Conservation (phyloP, 2,113 vertebrate species). For the Rhegmatorhina hoffmannsi region DNA sequence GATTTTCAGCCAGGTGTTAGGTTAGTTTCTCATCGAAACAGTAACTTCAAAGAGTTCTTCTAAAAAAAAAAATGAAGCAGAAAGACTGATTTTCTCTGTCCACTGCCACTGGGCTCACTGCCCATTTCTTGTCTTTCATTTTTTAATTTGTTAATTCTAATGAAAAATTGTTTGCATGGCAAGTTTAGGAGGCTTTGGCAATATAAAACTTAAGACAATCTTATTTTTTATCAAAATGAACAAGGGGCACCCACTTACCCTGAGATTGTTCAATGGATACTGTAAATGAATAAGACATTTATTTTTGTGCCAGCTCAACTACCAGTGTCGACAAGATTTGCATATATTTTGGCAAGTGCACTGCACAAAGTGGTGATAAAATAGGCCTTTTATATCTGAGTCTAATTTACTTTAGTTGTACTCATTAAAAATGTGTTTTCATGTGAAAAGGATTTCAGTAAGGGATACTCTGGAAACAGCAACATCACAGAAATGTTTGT, state of each 20-base stretch:
- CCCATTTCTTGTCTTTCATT: constrained; percentile 26
- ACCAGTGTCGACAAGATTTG: constrained; percentile 73
- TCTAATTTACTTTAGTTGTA: constrained; percentile 58
- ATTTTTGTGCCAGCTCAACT: constrained; percentile 78
- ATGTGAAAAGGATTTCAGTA: constrained; percentile 32
- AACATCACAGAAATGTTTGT: background rate
- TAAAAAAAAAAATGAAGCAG: background rate
- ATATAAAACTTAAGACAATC: constrained; percentile 53
- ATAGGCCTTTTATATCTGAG: constrained; percentile 70
- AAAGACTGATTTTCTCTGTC: constrained; percentile 6
- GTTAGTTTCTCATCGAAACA: constrained; percentile 21
- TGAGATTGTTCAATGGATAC: constrained; percentile 71
- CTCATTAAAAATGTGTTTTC: constrained; percentile 58
- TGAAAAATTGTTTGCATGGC: constrained; percentile 54
- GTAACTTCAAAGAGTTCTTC: constrained; percentile 12
- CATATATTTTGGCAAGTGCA: constrained; percentile 75
- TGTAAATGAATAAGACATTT: constrained; percentile 78
- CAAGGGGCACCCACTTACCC: constrained; percentile 46
- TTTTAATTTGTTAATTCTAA: constrained; percentile 52
- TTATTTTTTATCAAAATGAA: constrained; percentile 66
- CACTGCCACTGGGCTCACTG: constrained; percentile 18
- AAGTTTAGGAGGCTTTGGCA: constrained; percentile 38
- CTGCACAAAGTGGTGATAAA: constrained; percentile 71
- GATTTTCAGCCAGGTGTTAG: background rate
- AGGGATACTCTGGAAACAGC: constrained; percentile 22